Conservation (phyloP, 2,888 invertebrate genomes). For the Pollenia amentaria region DNA sequence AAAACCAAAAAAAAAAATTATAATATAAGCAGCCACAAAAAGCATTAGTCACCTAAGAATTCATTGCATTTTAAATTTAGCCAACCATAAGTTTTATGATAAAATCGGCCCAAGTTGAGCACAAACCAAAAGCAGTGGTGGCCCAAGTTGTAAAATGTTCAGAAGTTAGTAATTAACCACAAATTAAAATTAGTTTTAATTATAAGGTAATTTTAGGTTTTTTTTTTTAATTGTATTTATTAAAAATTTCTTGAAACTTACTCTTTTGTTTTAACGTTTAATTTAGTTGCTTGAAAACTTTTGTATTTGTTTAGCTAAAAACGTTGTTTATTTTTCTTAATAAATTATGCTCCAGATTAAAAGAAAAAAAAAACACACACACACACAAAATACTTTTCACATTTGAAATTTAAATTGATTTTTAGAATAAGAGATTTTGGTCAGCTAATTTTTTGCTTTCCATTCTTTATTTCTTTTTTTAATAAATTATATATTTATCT, state of each 20-base stretch:
- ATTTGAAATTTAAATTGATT: too few relatives aligned
- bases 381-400: too few relatives aligned
- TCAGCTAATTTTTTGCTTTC: background rate
- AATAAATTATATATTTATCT: constrained; percentile 30
- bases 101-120: constrained; percentile 36
- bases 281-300: too few relatives aligned
- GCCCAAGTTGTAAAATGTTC: background rate
- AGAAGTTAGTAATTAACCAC: constrained; percentile 26
- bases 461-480: constrained; percentile 4
- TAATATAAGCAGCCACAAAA: constrained; percentile 12
- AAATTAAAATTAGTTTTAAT: background rate
- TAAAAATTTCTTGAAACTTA: too few relatives aligned
- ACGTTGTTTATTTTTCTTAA: too few relatives aligned
- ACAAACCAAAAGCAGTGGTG: constrained; percentile 16
- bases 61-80: constrained; percentile 62
- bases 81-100: constrained; percentile 56
- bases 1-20: background rate
- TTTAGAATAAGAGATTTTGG: too few relatives aligned
- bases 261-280: too few relatives aligned
- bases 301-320: too few relatives aligned
- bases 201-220: too few relatives aligned
- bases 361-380: too few relatives aligned
- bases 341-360: too few relatives aligned
- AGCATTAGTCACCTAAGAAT: constrained; percentile 66
- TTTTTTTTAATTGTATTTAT: background rate